Percentiles rank a stretch among this genome's conserved stretches.
Conservation (phyloP, 2,888 invertebrate genomes). For the Dynastes grantii region DNA sequence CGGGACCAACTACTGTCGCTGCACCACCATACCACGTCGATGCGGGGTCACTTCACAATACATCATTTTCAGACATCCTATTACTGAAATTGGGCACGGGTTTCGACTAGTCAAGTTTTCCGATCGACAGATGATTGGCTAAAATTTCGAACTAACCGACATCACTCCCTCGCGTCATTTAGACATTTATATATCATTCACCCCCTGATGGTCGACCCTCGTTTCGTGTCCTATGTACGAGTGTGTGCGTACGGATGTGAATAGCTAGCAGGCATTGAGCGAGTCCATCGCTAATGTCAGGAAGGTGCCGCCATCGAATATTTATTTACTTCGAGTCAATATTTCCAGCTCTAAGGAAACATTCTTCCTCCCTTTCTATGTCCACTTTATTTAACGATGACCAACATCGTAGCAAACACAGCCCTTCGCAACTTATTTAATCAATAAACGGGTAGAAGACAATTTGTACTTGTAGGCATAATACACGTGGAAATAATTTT, state of each 20-base stretch:
- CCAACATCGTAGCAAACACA: background rate
- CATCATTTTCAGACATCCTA: constrained; percentile 69
- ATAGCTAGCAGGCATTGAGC: constrained; percentile 35
- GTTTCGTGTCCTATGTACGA: constrained; percentile 17
- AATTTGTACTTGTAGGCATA: background rate
- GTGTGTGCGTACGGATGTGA: constrained; percentile 32
- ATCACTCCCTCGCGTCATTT: constrained; percentile 62
- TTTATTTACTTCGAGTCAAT: constrained; percentile 30
- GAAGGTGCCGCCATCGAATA: constrained; percentile 39
- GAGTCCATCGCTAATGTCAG: constrained; percentile 42
- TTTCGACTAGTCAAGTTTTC: constrained; percentile 61
- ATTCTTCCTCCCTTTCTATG: background rate
- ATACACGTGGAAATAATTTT: background rate
- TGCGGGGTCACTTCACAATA: constrained; percentile 66
- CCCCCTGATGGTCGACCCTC: constrained; percentile 49
- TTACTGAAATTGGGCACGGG: constrained; percentile 66
- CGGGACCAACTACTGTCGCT: constrained; percentile 37
- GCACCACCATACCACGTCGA: constrained; percentile 37
- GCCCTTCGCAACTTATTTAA: too few species aligned
- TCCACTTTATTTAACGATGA: constrained; percentile 1
- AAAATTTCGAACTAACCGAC: constrained; percentile 59
- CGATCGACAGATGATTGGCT: constrained; percentile 63
- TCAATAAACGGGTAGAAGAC: too few species aligned
- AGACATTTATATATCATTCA: constrained; percentile 61
- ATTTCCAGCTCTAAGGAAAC: constrained; percentile 28